These are phyloP conservation scores for Zosterops lateralis DNA, from an alignment of 2,113 vertebrate genomes.

Conservation along the genomic window DNA sequence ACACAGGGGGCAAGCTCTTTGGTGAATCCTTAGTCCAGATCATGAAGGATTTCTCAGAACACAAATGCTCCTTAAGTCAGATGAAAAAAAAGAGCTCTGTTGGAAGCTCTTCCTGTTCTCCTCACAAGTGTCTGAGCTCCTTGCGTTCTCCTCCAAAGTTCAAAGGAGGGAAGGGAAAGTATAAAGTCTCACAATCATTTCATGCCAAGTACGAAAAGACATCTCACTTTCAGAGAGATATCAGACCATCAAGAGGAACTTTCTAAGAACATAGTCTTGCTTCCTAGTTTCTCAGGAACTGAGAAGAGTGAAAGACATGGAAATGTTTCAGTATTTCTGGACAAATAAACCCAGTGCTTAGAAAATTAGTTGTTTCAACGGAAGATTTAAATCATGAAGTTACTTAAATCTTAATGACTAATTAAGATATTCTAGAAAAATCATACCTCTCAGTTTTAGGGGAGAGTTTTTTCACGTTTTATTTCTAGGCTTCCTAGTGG, in stretches of 20 bases:
- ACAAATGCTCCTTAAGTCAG: neutral
- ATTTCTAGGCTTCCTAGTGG: neutral
- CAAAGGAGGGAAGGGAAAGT: constrained; percentile 48
- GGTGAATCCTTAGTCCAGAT: constrained; percentile 26
- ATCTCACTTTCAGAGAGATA: constrained; percentile 1
- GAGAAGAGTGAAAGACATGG: neutral
- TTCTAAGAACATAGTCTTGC: neutral
- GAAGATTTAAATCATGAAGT: neutral
- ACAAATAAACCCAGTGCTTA: neutral
- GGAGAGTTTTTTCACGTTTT: neutral
- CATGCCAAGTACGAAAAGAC: neutral
- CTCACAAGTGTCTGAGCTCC: neutral
- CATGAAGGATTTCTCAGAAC: constrained; percentile 21
- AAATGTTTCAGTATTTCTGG: neutral
- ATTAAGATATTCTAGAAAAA: neutral
- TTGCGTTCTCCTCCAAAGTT: constrained; percentile 1
- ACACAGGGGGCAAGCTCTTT: constrained; percentile 40
- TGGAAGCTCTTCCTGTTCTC: neutral
- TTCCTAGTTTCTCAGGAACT: neutral
- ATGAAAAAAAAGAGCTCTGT: neutral
- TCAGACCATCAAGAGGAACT: constrained; percentile 13
- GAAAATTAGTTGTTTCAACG: neutral
- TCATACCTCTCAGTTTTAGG: neutral
- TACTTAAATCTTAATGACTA: neutral
- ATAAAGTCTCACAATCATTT: constrained; percentile 25